Evolutionary conservation across 1,140 invertebrate species (phyloP).

Genomic region (Solenopsis invicta): DNA sequence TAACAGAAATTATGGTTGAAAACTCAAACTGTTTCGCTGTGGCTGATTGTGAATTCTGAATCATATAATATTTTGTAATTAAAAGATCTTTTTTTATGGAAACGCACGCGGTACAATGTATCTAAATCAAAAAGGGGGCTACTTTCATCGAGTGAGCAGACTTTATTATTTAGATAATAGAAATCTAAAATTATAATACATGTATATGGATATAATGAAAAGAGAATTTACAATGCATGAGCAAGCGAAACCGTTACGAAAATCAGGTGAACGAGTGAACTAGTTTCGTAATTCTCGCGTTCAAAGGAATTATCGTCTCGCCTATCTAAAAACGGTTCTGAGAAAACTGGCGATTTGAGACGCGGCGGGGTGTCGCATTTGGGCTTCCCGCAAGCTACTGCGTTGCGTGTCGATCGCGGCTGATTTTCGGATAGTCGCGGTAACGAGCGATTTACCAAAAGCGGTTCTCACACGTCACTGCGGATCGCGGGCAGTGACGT

Average conservation of each 20-base stretch:
- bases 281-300: constrained; percentile 52
- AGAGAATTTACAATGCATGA: background rate
- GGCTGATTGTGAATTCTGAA: background rate
- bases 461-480: constrained; percentile 58
- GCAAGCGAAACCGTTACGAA: background rate
- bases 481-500: constrained; percentile 48
- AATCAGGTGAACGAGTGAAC: constrained; percentile 41
- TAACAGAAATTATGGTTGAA: constrained; percentile 40
- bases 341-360: constrained; percentile 41
- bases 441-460: constrained; percentile 16
- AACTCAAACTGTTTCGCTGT: background rate
- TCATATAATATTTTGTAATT: background rate
- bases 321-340: constrained; percentile 30
- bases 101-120: background rate
- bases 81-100: background rate
- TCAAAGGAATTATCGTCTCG: background rate
- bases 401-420: constrained; percentile 18
- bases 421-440: constrained; percentile 38
- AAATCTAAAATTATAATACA: background rate
- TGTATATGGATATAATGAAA: background rate
- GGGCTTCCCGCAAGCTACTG: constrained; percentile 15
- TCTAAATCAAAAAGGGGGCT: background rate
- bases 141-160: background rate
- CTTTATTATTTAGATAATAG: background rate
- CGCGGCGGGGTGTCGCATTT: background rate